phyloP scores from a whole-genome alignment of 1,140 invertebrate species.

The Centruroides sculpturatus region DNA sequence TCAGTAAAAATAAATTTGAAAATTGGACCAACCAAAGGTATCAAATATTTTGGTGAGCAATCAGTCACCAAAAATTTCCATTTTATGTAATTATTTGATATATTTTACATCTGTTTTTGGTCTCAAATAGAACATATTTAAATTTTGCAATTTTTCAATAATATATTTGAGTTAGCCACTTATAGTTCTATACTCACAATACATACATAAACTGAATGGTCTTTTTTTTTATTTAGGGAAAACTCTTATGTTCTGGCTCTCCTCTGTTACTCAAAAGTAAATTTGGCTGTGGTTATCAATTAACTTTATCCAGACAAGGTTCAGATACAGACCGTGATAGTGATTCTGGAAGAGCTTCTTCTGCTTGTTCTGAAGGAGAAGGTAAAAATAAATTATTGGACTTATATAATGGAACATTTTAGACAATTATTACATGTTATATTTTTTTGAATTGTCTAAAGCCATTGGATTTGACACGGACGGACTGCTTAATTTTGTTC shows the following conservation, averaged over 20 bases:
- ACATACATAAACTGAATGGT: no score
- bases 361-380: background rate
- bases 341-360: conserved; percentile 14
- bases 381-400: background rate
- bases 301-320: conserved; percentile 14
- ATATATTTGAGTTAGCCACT: no score
- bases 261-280: conserved; percentile 38
- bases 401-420: background rate
- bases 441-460: background rate
- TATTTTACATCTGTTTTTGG: no score
- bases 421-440: background rate
- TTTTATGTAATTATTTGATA: no score
- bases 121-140: no score
- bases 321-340: conserved; percentile 5
- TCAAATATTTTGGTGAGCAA: no score
- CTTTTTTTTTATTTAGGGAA: conserved; percentile 22
- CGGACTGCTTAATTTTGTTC: conserved; percentile 26
- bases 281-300: conserved; percentile 39
- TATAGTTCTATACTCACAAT: no score
- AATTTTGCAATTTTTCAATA: no score
- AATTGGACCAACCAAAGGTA: no score
- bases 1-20: no score
- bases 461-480: background rate
- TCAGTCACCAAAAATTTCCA: no score
- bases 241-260: conserved; percentile 36